Evolutionary conservation across 2,888 invertebrate species (phyloP).

Genomic region (Choristoneura rosaceana): DNA sequence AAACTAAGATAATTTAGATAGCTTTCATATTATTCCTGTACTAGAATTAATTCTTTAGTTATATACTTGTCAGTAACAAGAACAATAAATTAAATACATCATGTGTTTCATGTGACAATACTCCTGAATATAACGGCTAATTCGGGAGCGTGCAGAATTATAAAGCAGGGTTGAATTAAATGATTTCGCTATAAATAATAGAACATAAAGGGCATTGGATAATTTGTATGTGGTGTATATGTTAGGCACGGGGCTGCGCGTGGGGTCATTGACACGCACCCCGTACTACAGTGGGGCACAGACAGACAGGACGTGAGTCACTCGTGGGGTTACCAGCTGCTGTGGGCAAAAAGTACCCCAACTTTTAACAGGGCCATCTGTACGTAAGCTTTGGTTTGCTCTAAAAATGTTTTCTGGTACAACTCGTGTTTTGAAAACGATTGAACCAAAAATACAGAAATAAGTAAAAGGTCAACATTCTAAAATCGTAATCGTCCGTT

Average conservation of each 20-base stretch:
- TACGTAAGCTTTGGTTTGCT: slow-evolving; percentile 21
- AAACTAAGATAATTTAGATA: too few species aligned
- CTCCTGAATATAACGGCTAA: slow-evolving; percentile 65
- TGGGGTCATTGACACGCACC: slow-evolving; percentile 84
- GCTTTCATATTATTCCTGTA: too few species aligned
- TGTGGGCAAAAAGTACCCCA: slow-evolving; percentile 81
- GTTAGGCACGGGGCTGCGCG: slow-evolving; percentile 75
- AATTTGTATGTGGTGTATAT: slow-evolving; percentile 74
- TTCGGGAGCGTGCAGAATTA: slow-evolving; percentile 60
- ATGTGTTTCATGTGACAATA: slow-evolving; percentile 16
- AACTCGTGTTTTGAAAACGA: background rate
- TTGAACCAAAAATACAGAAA: background rate
- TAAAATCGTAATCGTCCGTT: background rate
- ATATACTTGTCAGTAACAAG: slow-evolving; percentile 5
- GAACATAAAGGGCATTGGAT: slow-evolving; percentile 79
- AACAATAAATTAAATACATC: slow-evolving; percentile 22
- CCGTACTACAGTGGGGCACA: slow-evolving; percentile 77
- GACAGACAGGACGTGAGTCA: slow-evolving; percentile 82
- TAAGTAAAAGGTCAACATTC: background rate
- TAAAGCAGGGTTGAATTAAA: slow-evolving; percentile 65
- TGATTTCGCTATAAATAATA: slow-evolving; percentile 75
- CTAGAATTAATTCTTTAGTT: background rate
- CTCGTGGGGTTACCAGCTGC: slow-evolving; percentile 83
- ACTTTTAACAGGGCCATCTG: slow-evolving; percentile 52
- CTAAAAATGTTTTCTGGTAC: slow-evolving; percentile 8